Evolutionary conservation across 2,113 vertebrate species (phyloP), one percentile per base, ranked within the genome.

Genomic region (Salvelinus alpinus): DNA sequence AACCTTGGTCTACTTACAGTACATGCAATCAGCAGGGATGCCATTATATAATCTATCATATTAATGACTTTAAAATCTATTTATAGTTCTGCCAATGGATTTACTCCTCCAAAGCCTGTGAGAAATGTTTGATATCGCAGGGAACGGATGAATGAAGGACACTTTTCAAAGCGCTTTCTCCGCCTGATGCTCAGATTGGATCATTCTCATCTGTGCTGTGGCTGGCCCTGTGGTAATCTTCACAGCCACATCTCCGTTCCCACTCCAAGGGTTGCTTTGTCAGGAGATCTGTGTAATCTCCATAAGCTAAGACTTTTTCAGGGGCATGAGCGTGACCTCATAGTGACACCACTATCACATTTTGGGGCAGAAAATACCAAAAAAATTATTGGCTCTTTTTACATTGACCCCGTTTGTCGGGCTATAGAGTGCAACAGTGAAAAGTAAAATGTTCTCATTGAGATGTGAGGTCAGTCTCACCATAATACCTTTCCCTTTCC

Each of bases 281-380:
- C 67, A 69, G 66, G 70, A 78, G 80, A 82, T 81, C 71, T 84
- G 70, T 81, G 69, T 81, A 47, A 79, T 62, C 76, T 71, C 24
- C 27, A 38, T 44, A 47, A 74, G 60, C 34, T 0, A 27, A 48
- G 75, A 64, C 20, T 76, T 67, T 71, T 71, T 16, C 18, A 69
- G 66, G 48, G 14, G 66, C 69, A 27, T 64, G 24, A 72, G 66
- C 65, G 8, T 0, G 25, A 74, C 78, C 68, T 38, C 16, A 69
- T 57, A 75, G 70, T 84, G 75, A 72, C 5, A 22, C 3, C 48
- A 13, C 20, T 70, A 80, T 73, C 74, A 47, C 3, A 2, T 38
- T 54, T 20, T 74, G 64, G 78, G 29, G 59, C 47, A 51, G 12
- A 51, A 51, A 51, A 51, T 51, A 16, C 2, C 2, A 14, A 51